Evolutionary conservation across 2,797 vertebrate species (phyloP).

Genomic region (Moxostoma hubbsi): DNA sequence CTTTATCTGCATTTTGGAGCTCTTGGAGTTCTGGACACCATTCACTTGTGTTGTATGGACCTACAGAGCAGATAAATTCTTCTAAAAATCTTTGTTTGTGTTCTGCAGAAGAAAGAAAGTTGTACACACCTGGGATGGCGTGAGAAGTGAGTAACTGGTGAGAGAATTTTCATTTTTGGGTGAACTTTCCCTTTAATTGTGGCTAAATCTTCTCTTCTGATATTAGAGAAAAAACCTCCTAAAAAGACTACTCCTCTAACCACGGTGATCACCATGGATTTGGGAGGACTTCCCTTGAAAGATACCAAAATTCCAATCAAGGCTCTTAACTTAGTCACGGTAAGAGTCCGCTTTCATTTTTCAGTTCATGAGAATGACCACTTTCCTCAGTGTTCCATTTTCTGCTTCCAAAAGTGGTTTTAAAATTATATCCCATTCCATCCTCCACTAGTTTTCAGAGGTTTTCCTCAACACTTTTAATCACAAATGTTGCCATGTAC

Average conservation of each 20-base stretch:
- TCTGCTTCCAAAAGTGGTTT: conserved; percentile 7
- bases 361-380: not conserved
- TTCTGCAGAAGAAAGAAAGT: no score
- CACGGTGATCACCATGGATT: conserved; percentile 71
- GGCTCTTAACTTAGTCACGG: conserved; percentile 72
- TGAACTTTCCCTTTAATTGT: not conserved
- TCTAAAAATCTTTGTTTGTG: no score
- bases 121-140: no score
- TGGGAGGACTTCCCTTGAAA: conserved; percentile 70
- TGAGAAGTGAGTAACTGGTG: no score
- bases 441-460: not conserved
- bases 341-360: conserved; percentile 51
- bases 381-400: not conserved
- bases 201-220: not conserved
- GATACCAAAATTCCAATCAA: conserved; percentile 77
- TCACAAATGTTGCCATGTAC: not conserved
- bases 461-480: not conserved
- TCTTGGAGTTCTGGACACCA: no score
- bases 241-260: conserved; percentile 62
- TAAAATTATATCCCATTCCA: not conserved
- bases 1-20: no score
- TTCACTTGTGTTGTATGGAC: no score
- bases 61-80: no score
- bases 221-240: conserved; percentile 54
- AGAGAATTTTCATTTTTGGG: no score